Base-by-base conservation (phyloP, 1,140 invertebrate species). In the Calephelis virginiensis region DNA sequence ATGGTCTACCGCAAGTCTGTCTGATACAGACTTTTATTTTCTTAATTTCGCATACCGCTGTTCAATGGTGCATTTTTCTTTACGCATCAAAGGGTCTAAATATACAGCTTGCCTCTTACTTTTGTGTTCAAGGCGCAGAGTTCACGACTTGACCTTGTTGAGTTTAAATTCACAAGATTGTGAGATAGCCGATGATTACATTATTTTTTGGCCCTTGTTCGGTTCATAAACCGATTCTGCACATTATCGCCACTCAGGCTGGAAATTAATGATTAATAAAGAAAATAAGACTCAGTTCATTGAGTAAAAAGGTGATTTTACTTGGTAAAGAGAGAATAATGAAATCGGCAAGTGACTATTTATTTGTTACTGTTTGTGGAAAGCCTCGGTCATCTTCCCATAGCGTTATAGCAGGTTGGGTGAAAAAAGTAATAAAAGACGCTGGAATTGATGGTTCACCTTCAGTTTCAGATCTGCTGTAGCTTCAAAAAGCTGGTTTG, bases 361-460 rank as follows among this genome's bases (percentile, higher is more conserved):
- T 73, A 50, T 76, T 76, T 69, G 9, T 69, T 10, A 71, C 65
- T 9, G n/a, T 63, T 5, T 43, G 63, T 4, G 74, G 68, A 7
- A 9, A 37, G n/a, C 40, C 14, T 11, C 73, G 64, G 48, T 17
- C 66, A n/a, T 73, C 71, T 6, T 73, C 69, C 8, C 63, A 70
- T 46, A 70, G 68, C 11, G 65, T 75, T 40, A 75, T 73, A 49
- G 71, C 69, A 14, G 66, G 67, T 2, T 77, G 71, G 75, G 49
- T 77, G 37, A 70, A 67, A 45, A 63, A 63, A 9, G 28, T 70
- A 2, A 48, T 77, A 12, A 62, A 61, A 7, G 68, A 71, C 9
- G 72, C 68, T 12, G 73, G 69, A 0, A 73, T 77, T 45, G 47
- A 45, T 14, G 68, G 68, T 6, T 40, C 66, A 11, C 63, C 73